phyloP scores from a whole-genome alignment of 2,888 invertebrate species.

The Drosophila recens region DNA sequence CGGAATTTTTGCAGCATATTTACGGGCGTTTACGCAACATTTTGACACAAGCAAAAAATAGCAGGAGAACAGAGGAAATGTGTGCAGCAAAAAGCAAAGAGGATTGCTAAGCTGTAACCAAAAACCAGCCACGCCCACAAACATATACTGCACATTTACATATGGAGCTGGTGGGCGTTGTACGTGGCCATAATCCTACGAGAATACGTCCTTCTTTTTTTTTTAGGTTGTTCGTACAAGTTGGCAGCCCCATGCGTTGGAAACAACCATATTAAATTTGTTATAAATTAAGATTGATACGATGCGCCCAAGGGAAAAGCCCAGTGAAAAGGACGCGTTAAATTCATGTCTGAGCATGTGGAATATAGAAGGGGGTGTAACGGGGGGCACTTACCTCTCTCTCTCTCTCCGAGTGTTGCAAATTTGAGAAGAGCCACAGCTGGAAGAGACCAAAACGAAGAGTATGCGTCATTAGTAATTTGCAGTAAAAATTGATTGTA shows the following conservation, averaged over 20 bases:
- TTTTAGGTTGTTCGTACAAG: background rate
- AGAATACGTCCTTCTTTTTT: conserved; percentile 36
- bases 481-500: conserved; percentile 38
- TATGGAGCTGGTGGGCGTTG: conserved; percentile 28
- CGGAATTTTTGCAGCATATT: conserved; percentile 52
- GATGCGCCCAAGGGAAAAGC: conserved; percentile 41
- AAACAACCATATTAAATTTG: conserved; percentile 68
- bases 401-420: conserved; percentile 14
- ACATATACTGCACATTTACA: conserved; percentile 58
- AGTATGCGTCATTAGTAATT: conserved; percentile 29
- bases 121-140: conserved; percentile 36
- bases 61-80: background rate
- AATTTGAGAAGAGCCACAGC: conserved; percentile 17
- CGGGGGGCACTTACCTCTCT: conserved; percentile 44
- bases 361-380: background rate
- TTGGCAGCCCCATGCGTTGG: conserved; percentile 11
- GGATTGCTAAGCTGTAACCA: conserved; percentile 40
- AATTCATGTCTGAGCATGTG: background rate
- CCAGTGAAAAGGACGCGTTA: conserved; percentile 22
- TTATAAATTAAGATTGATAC: conserved; percentile 77
- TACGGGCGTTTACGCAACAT: conserved; percentile 51
- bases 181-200: conserved; percentile 46
- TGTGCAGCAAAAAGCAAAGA: conserved; percentile 36
- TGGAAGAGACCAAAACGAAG: conserved; percentile 29
- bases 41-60: conserved; percentile 13